Evolutionary conservation across 2,888 invertebrate species (phyloP).

Genomic region (Oxytorus armatus): DNA sequence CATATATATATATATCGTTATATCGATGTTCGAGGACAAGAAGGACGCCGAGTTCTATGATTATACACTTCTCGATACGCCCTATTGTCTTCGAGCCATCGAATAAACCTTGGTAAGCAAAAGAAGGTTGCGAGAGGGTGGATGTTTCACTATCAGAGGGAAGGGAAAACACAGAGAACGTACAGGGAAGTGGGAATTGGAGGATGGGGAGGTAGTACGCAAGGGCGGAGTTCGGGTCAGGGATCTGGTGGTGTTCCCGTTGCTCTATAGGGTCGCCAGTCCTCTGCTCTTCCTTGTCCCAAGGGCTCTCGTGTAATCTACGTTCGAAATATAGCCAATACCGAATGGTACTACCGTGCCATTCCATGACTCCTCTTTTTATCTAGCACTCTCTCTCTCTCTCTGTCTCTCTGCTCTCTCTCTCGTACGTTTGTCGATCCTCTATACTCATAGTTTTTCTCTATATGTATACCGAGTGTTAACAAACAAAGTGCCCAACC

Average conservation of each 20-base stretch:
- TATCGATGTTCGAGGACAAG: not conserved
- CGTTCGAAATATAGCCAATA: slow-evolving; percentile 81
- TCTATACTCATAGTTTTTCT: too few relatives aligned
- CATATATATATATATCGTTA: not conserved
- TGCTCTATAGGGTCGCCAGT: slow-evolving; percentile 44
- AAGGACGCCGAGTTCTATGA: slow-evolving; percentile 1
- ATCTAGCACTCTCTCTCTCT: slow-evolving; percentile 40
- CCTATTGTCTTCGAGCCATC: not conserved
- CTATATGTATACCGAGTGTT: too few relatives aligned
- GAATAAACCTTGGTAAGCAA: slow-evolving; percentile 10
- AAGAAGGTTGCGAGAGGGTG: slow-evolving; percentile 7
- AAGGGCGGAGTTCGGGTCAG: slow-evolving; percentile 61
- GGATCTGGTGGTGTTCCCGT: slow-evolving; percentile 26
- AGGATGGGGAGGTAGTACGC: slow-evolving; percentile 34
- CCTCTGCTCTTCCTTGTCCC: slow-evolving; percentile 64
- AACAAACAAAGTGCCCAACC: not conserved
- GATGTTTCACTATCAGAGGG: slow-evolving; percentile 41
- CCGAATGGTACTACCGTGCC: slow-evolving; percentile 74
- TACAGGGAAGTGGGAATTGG: not conserved
- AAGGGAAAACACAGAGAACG: slow-evolving; percentile 25
- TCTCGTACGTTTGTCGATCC: slow-evolving; percentile 18
- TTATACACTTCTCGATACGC: not conserved
- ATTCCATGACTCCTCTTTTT: slow-evolving; percentile 72
- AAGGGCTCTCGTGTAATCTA: slow-evolving; percentile 74
- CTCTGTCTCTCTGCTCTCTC: slow-evolving; percentile 14